phyloP scores from a whole-genome alignment of 2,797 vertebrate genomes.

The Gastrophryne carolinensis region DNA sequence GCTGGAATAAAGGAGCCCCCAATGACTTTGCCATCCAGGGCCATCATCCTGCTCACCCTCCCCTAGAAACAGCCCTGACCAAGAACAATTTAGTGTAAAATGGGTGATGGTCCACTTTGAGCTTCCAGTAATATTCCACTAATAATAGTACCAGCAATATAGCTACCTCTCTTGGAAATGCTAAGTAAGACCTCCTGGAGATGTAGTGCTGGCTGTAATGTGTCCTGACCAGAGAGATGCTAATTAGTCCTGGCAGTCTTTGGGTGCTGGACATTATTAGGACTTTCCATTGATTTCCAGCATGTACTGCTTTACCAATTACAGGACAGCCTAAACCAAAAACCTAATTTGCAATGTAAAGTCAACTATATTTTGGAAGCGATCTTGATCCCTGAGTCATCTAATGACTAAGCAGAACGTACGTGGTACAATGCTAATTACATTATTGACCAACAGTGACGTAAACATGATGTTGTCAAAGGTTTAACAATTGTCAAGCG shows the following conservation, averaged over 20 bases:
- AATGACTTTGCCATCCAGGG: no score
- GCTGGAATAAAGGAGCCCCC: no score
- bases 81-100: no score
- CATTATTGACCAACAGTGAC: not conserved
- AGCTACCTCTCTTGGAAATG: no score
- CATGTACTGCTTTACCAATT: not conserved
- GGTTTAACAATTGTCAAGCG: not conserved
- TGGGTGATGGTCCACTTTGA: no score
- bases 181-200: not conserved
- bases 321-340: slow-evolving; percentile 8
- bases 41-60: no score
- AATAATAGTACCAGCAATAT: no score
- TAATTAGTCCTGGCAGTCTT: not conserved
- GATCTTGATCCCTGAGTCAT: not conserved
- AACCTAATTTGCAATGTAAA: slow-evolving; percentile 1
- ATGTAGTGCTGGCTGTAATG: not conserved
- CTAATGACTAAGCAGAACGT: not conserved
- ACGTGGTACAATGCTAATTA: not conserved
- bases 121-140: no score
- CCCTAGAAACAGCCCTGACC: no score
- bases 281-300: slow-evolving; percentile 11
- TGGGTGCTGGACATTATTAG: not conserved
- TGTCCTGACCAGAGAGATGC: not conserved
- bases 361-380: not conserved
- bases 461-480: not conserved